Evolutionary conservation across 2,888 invertebrate genomes (phyloP).

Genomic region (Microplitis manilae): DNA sequence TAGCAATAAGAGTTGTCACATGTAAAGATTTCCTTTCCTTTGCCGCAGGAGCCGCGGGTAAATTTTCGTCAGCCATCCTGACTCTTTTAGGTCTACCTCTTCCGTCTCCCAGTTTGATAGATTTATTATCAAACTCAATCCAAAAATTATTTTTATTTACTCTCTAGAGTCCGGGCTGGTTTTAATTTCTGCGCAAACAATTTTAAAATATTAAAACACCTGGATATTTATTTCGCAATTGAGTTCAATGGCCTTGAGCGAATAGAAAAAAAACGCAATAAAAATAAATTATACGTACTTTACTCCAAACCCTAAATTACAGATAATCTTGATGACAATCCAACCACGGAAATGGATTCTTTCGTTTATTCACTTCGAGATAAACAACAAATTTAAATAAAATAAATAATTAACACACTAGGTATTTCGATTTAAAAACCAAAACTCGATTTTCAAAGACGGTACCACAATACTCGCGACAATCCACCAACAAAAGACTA

Average conservation of each 20-base stretch:
- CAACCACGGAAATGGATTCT: background rate
- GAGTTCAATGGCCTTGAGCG: background rate
- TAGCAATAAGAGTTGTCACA: conserved; percentile 74
- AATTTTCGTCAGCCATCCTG: conserved; percentile 78
- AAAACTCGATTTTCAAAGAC: no score
- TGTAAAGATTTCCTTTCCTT: conserved; percentile 71
- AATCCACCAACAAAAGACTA: background rate
- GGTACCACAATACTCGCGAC: no score
- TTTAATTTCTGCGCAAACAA: background rate
- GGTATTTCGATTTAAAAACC: no score
- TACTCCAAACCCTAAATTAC: background rate
- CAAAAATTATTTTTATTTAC: background rate
- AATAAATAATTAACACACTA: no score
- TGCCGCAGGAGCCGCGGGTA: conserved; percentile 72
- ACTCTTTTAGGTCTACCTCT: conserved; percentile 71
- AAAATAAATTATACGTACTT: conserved; percentile 16
- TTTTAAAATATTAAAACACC: conserved; percentile 1
- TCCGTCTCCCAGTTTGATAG: conserved; percentile 70
- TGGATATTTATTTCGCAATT: background rate
- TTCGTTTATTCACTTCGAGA: no score
- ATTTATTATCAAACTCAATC: conserved; percentile 44
- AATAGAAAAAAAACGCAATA: background rate
- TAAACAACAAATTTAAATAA: no score
- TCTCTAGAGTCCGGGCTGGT: no score
- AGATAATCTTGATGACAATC: background rate